Evolutionary conservation across 2,797 vertebrate species (phyloP), one percentile per base, ranked within the genome.

Genomic region (Molossus molossus): DNA sequence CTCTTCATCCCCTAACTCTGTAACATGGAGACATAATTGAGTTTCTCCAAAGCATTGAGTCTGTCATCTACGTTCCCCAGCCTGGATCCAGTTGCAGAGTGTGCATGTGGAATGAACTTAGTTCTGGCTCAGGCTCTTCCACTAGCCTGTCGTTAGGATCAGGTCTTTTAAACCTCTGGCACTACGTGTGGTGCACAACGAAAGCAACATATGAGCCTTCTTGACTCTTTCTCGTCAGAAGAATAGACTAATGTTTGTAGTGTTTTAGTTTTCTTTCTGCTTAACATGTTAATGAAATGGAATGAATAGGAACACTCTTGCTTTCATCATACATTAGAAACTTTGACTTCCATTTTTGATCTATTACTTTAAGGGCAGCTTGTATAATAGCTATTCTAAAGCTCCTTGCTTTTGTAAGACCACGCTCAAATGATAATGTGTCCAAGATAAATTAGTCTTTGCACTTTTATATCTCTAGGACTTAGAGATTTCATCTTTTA

Each of bases 331-430:
- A 62, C 11, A 27, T 50, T 81, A 15, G 50, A 69, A 69, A 62
- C 7, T 65, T 5, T 64, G 27, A 64, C 27, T 79, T 83, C 88
- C 75, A 37, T 73, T 88, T 79, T 85, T 88, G 65, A 82, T 64
- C 33, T 15, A 50, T 37, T 48, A 37, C 58, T 77, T 70, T 57
- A n/a, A 33, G 55, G 40, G 12, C 7, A 70, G n/a, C 23, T n/a
- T 90, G 82, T 93, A 90, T 82, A 58, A 87, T 23, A 70, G 48
- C 48, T 77, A 13, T 82, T 12, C n/a, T 80, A 75, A 79, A 87
- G 2, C 11, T 65, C 20, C 23, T 83, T 94, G 55, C 27, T 87
- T 82, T 50, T 50, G 27, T 75, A 45, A 89, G 67, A 53, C 40
- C 80, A 84, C 21, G 62, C 60, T 53, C 14, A 81, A 91, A 62